These are phyloP conservation scores for Sus cebifrons DNA, from an alignment of 2,797 vertebrate species.

Conservation along the genomic window DNA sequence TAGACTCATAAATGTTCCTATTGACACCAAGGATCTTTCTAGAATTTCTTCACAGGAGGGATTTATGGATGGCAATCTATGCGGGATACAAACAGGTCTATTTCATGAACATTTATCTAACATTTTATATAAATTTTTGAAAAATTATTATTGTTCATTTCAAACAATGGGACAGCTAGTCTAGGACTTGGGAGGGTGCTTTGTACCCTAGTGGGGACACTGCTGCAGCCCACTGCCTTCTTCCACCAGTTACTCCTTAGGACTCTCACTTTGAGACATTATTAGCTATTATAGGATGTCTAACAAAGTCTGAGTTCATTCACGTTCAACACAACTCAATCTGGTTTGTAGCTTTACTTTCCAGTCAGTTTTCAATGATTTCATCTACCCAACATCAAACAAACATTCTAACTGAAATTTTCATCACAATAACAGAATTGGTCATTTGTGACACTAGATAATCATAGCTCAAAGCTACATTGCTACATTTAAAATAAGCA, in stretches of 20 bases:
- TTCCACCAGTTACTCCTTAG: background rate
- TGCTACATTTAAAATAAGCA: conserved; percentile 60
- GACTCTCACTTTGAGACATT: background rate
- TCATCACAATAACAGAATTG: conserved; percentile 64
- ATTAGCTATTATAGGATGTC: background rate
- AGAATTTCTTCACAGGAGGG: background rate
- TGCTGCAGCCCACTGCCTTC: background rate
- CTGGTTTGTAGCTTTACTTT: conserved; percentile 55
- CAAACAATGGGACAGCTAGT: background rate
- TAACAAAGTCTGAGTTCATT: background rate
- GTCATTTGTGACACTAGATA: conserved; percentile 59
- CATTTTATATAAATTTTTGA: background rate
- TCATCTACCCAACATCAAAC: conserved; percentile 31
- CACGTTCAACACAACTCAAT: background rate
- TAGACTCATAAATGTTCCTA: background rate
- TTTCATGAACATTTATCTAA: background rate
- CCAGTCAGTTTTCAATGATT: conserved; percentile 34
- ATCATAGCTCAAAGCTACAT: conserved; percentile 57
- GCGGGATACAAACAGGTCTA: fast-evolving
- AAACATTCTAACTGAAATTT: conserved; percentile 64
- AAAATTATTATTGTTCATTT: background rate
- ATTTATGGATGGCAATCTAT: background rate
- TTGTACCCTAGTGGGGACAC: background rate
- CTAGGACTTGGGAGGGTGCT: background rate
- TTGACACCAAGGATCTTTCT: background rate